Base-by-base conservation (phyloP, 2,113 vertebrate genomes). In the Nothoprocta perdicaria region DNA sequence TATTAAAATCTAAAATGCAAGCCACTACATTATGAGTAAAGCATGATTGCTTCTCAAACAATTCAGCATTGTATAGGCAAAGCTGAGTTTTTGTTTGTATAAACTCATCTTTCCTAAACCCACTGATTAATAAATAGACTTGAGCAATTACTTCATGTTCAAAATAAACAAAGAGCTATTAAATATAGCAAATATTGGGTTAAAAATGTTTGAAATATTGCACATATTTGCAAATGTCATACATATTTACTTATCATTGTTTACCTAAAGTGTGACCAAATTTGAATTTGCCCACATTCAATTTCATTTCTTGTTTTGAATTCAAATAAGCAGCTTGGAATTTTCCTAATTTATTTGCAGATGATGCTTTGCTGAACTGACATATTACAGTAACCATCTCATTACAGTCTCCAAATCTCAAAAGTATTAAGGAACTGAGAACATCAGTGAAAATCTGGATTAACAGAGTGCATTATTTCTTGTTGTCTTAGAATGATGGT, bases 181-280 rank as follows among this genome's bases (percentile, higher is more conserved):
- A 94, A 96, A 89, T 63, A 62, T 35, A 89, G 21, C 85, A 97
- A 97, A 97, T 97, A 96, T 96, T 96, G 95, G 69, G 77, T 68
- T 87, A 22, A 57, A 67, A 84, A 93, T 86, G 65, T 92, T 97
- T 95, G 84, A 85, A 95, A 90, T 94, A 91, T 57, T 89, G 29
- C 18, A 43, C 58, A 53, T 94, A 91, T 96, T 96, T 96, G 68
- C 79, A 90, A 62, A 92, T 88, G 40, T 78, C 80, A 14, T 65
- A 77, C 63, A 87, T 88, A 96, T 97, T 96, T 96, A 89, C 72
- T 95, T 92, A 92, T 88, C 57, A 17, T 90, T 96, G 79, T 91
- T 95, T 97, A 95, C 86, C 94, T 96, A 91, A 61, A 75, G 72
- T 66, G 82, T 75, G 86, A 85, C 58, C 53, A 75, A 92, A 92